phyloP scores from a whole-genome alignment of 2,113 vertebrate species.

The Chrysochloris asiatica region DNA sequence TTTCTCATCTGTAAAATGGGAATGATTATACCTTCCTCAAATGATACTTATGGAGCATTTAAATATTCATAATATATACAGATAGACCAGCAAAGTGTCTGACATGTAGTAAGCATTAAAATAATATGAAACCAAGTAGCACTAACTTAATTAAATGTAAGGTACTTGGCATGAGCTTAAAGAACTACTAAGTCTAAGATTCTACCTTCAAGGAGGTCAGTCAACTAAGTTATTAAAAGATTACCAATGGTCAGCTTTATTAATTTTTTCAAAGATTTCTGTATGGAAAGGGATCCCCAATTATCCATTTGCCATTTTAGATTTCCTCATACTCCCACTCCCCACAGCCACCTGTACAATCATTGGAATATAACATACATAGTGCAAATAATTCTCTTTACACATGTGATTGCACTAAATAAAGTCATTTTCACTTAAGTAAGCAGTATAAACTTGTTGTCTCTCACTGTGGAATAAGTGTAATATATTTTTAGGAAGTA shows the following conservation, averaged over 20 bases:
- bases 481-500: constrained; percentile 4
- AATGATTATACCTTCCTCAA: neutral
- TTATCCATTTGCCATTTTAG: neutral
- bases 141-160: constrained; percentile 24
- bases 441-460: constrained; percentile 10
- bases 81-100: neutral
- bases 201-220: constrained; percentile 40
- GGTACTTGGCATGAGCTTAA: neutral
- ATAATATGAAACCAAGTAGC: neutral
- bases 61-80: neutral
- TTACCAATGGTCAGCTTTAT: neutral
- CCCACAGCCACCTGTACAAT: neutral
- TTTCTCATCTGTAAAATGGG: constrained; percentile 34
- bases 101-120: neutral
- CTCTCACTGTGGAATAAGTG: neutral
- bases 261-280: constrained; percentile 39
- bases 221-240: neutral
- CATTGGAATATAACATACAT: neutral
- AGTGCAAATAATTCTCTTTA: constrained; percentile 16
- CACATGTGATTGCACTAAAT: neutral
- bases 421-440: neutral
- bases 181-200: constrained; percentile 23
- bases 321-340: neutral
- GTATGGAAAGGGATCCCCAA: neutral
- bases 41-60: too few relatives aligned